Base-by-base conservation (phyloP, 2,888 invertebrate species). In the Argynnis bischoffii region DNA sequence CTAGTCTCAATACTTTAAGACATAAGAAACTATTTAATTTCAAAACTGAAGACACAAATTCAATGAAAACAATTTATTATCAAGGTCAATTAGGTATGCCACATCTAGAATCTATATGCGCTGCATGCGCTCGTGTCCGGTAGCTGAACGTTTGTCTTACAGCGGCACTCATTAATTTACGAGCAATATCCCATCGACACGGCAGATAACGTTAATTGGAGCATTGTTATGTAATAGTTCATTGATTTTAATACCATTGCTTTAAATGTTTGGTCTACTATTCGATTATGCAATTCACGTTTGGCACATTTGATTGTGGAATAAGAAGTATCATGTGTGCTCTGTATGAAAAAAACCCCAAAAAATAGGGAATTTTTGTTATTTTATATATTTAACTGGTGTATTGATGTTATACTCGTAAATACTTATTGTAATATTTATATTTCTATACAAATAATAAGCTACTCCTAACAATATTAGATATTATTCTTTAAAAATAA, bases 101-200 rank as follows among this genome's bases (percentile, higher is more conserved):
- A 57, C 70, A 74, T 84, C 79, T 65, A 81, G 80, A 59, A 6
- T 31, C 51, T 72, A 18, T 56, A 77, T 78, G 68, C 56, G 71
- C 78, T 66, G 26, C 70, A 66, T 66, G 69, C 74, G 74, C 69
- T 75, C 74, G 74, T 81, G 83, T 85, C 84, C 83, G 81, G 86
- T 80, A 82, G 83, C 82, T 73, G 79, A 83, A 82, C 85, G 85
- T 86, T 87, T 84, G 88, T 89, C 85, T 88, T 88, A 87, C 88
- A 87, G 79, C 81, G 80, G 82, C 83, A 85, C 84, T 89, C 89
- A 88, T 89, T 89, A 89, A 87, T 78, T 80, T 77, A 80, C 81
- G 81, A 83, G 81, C 83, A 83, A 86, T 88, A 86, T 87, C 83
- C 82, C 83, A 84, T 82, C 82, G 79, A 79, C 77, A 75, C 79